Base-by-base conservation (phyloP, 2,113 vertebrate genomes). In the Athene noctua region DNA sequence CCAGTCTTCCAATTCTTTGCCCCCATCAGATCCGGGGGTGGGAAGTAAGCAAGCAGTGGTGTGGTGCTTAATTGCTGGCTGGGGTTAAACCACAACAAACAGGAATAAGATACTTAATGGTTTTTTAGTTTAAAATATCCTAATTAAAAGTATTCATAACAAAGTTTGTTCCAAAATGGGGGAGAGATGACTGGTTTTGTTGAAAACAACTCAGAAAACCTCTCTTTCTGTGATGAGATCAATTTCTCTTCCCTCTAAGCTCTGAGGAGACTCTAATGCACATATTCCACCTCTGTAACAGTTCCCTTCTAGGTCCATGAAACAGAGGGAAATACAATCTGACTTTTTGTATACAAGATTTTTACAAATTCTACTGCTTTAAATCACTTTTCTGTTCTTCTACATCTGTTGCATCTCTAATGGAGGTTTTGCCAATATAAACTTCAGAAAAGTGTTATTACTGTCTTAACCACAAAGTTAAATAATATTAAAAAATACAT, bases 381-480 rank as follows among this genome's bases (percentile, higher is more conserved):
- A 54, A 84, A 58, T 74, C 51, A 29, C n/a, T 80, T 80, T 49
- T 68, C 34, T 61, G 2, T 68, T 92, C 38, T 74, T 80, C 62
- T 14, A 13, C 54, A n/a, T 19, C 17, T n/a, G 15, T 87, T 84
- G 32, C 46, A 84, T n/a, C 14, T 84, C 19, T 87, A 38, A 59
- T 89, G 40, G 42, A 63, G 29, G 19, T 67, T 93, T 81, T 81
- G 29, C 29, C 62, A 63, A 72, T 71, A 81, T 27, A 63, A 79
- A 79, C 27, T 87, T 87, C 16, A 74, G 55, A 70, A 77, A 89
- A 87, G 11, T 34, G 13, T 78, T 80, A 75, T 65, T 92, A 61
- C n/a, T 15, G 15, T 62, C 38, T 78, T 85, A 79, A 80, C n/a
- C 11, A 66, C 29, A 23, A 25, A 62, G 38, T 78, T 81, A 71